Evolutionary conservation across 2,113 vertebrate genomes (phyloP), one percentile per base, ranked within the genome.

Genomic region (Sturnus vulgaris): DNA sequence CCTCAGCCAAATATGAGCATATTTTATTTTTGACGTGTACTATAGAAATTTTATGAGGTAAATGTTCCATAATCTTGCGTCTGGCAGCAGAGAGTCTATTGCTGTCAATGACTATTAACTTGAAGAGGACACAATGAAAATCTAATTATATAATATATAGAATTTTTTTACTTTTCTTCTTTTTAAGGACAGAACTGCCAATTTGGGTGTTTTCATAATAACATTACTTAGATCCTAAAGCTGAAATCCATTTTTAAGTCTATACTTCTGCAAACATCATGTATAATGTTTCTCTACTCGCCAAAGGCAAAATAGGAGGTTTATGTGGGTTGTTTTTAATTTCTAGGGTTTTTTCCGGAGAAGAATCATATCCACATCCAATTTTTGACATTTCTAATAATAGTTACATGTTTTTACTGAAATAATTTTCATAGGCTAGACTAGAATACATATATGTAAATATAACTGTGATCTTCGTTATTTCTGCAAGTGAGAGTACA

Each of bases 301-400:
- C 5, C 11, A 16, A 76, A 82, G 11, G 11, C 2, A 46, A 61
- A 49, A 46, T 21, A 47, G 2, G 1, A 3, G 0, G 0, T 11
- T 44, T 15, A 7, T 9, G 8, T 11, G 2, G 0, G 1, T 14
- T 33, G 7, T 4, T 82, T 52, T 39, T 2, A 1, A 5, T 25
- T 61, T 39, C 12, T 42, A 42, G 40, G 40, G 40, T 12, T 47
- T 52, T 42, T 44, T 4, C 12, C n/a, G 44, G 18, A 64, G 7
- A 7, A 84, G 8, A 23, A 56, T 70, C 25, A 55, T 6, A 42
- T 44, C 10, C 10, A 77, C 56, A 75, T 49, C 3, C 18, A 92
- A 9, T 49, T 72, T 68, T 75, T 84, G 4, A 24, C 7, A 79
- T 33, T 20, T 49, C 2, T 65, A 59, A 22, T 22, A 53, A 40